Percentiles rank a stretch among this genome's conserved stretches.
Conservation (phyloP, 2,888 invertebrate genomes). For the Polietes domitor region DNA sequence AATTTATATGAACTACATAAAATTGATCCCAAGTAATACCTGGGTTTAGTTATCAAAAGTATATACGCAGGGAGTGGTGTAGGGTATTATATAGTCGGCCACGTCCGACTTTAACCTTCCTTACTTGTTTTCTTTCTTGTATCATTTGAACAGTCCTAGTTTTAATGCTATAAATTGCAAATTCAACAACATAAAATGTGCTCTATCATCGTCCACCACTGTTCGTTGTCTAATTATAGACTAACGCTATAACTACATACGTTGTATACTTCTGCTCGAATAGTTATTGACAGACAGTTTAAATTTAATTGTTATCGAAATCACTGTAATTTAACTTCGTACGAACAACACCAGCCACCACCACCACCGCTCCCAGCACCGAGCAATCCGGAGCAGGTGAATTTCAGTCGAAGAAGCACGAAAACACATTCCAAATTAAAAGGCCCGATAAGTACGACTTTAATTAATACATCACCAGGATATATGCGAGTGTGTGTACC, state of each 20-base stretch:
- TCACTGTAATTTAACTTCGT: slow-evolving; percentile 63
- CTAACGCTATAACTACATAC: not conserved
- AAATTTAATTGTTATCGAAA: slow-evolving; percentile 64
- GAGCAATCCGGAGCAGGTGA: slow-evolving; percentile 52
- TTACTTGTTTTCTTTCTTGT: too few species aligned
- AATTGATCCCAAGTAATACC: too few species aligned
- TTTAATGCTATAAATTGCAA: too few species aligned
- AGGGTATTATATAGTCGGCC: too few species aligned
- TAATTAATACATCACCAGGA: slow-evolving; percentile 63
- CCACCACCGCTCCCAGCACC: too few species aligned
- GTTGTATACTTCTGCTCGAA: slow-evolving; percentile 6
- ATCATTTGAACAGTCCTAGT: too few species aligned
- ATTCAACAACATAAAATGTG: slow-evolving; percentile 18
- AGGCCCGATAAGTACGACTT: slow-evolving; percentile 33
- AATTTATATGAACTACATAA: too few species aligned
- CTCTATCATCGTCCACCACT: not conserved
- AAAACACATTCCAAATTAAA: slow-evolving; percentile 4
- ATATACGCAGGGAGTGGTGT: too few species aligned
- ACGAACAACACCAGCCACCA: not conserved
- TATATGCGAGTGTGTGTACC: not conserved
- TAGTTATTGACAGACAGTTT: slow-evolving; percentile 65
- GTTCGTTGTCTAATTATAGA: slow-evolving; percentile 17
- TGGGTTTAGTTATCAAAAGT: too few species aligned
- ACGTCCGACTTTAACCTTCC: too few species aligned
- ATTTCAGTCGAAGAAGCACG: slow-evolving; percentile 21